A percentile compares a stretch with the other conserved stretches of the same genome.
These are phyloP conservation scores for Dendrolimus houi DNA, from an alignment of 2,888 invertebrate species.

Conservation along the genomic window DNA sequence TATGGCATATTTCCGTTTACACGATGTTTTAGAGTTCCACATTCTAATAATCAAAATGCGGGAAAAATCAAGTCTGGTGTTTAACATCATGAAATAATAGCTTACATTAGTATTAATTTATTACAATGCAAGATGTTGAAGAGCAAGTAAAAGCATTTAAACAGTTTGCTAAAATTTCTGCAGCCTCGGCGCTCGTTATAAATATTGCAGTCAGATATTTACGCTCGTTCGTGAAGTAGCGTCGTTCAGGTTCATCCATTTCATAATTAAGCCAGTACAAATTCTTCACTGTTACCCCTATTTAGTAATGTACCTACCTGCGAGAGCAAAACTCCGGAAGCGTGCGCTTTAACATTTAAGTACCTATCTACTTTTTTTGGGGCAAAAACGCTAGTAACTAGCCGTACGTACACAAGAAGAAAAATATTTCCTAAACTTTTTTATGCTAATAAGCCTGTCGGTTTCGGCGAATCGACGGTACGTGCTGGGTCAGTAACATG, in stretches of 20 bases:
- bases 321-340: conserved; percentile 13
- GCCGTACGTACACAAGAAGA: conserved; percentile 6
- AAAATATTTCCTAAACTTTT: conserved; percentile 7
- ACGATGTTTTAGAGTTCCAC: too few relatives aligned
- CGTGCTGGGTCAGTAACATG: neutral
- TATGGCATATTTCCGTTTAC: too few relatives aligned
- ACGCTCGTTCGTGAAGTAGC: conserved; percentile 8
- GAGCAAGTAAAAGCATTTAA: too few relatives aligned
- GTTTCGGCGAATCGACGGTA: neutral
- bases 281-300: conserved; percentile 17
- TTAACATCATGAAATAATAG: too few relatives aligned
- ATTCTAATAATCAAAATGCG: too few relatives aligned
- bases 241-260: conserved; percentile 21
- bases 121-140: conserved; percentile 1
- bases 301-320: conserved; percentile 18
- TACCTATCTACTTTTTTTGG: conserved; percentile 18
- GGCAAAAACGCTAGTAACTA: conserved; percentile 5
- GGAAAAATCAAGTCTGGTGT: too few relatives aligned
- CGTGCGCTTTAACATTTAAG: conserved; percentile 22
- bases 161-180: conserved; percentile 13
- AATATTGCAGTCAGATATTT: conserved; percentile 5
- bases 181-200: conserved; percentile 5
- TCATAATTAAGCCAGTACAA: conserved; percentile 31
- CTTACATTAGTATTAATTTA: neutral
- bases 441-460: conserved; percentile 5